phyloP scores from a whole-genome alignment of 1,140 invertebrate species.

The Ips nitidus region DNA sequence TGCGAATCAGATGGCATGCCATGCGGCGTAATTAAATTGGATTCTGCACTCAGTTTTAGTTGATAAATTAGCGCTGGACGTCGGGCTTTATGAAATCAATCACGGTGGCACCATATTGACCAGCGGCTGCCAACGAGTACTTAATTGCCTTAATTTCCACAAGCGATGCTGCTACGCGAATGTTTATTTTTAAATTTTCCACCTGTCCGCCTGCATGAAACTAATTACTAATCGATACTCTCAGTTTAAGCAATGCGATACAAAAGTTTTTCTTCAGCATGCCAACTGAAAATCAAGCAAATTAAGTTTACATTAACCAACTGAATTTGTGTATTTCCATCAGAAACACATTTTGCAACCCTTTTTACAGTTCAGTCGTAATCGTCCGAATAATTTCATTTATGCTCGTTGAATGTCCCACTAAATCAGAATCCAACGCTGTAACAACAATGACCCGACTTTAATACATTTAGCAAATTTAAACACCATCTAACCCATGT shows the following conservation, averaged over 20 bases:
- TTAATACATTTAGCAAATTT: constrained; percentile 19
- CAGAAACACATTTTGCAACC: too few relatives aligned
- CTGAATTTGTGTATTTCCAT: too few relatives aligned
- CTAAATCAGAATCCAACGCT: not conserved
- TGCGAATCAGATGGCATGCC: constrained; percentile 36
- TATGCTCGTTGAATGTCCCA: too few relatives aligned
- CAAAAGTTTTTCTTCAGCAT: not conserved
- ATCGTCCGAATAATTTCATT: too few relatives aligned
- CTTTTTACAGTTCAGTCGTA: too few relatives aligned
- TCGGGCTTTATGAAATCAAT: constrained; percentile 42
- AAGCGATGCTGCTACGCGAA: constrained; percentile 32
- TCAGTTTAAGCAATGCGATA: not conserved
- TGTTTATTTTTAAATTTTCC: constrained; percentile 39
- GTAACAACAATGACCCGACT: not conserved
- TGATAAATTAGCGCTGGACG: constrained; percentile 36
- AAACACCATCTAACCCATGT: constrained; percentile 15
- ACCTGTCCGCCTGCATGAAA: constrained; percentile 31
- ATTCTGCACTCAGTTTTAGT: constrained; percentile 38
- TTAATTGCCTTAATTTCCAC: constrained; percentile 43
- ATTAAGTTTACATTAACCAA: too few relatives aligned
- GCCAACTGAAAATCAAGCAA: too few relatives aligned
- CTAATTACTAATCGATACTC: constrained; percentile 33
- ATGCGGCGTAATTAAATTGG: constrained; percentile 37
- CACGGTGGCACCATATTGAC: constrained; percentile 42
- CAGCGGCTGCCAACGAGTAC: constrained; percentile 40